phyloP scores from a whole-genome alignment of 2,888 invertebrate genomes.

The Athetis lepigone region DNA sequence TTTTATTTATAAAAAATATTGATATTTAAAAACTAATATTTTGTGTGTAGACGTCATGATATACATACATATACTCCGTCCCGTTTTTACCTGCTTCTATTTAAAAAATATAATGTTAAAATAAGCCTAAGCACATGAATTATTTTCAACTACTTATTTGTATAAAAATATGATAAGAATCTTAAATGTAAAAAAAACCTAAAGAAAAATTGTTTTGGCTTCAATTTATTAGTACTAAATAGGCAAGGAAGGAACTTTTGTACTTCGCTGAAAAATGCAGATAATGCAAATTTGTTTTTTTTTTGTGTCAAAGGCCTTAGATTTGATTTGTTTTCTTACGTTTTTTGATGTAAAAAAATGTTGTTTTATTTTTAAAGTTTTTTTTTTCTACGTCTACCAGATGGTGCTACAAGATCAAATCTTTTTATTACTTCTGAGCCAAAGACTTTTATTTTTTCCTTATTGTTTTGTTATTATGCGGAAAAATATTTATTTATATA shows the following conservation, averaged over 20 bases:
- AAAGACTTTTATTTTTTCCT: slow-evolving; percentile 81
- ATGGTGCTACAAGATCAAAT: slow-evolving; percentile 88
- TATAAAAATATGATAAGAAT: slow-evolving; percentile 51
- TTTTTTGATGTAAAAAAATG: slow-evolving; percentile 54
- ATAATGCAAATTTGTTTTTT: slow-evolving; percentile 16
- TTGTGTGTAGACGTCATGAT: slow-evolving; percentile 75
- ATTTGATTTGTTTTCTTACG: slow-evolving; percentile 42
- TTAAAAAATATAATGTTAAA: slow-evolving; percentile 54
- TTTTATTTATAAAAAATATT: slow-evolving; percentile 20
- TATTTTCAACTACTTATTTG: slow-evolving; percentile 54
- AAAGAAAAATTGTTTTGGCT: slow-evolving; percentile 49
- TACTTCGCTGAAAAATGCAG: slow-evolving; percentile 13
- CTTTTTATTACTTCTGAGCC: slow-evolving; percentile 84
- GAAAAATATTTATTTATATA: slow-evolving; percentile 36
- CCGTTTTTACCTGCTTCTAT: slow-evolving; percentile 75
- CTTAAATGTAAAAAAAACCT: slow-evolving; percentile 30
- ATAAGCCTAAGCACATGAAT: slow-evolving; percentile 46
- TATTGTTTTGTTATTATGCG: slow-evolving; percentile 50
- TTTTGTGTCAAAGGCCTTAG: slow-evolving; percentile 22
- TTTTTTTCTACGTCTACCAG: slow-evolving; percentile 76
- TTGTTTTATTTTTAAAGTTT: slow-evolving; percentile 62
- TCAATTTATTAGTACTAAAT: slow-evolving; percentile 57
- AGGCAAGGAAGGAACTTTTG: slow-evolving; percentile 33
- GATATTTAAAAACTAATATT: slow-evolving; percentile 16
- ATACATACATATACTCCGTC: slow-evolving; percentile 77